Percentiles rank a stretch among this genome's conserved stretches.
Evolutionary conservation across 2,797 vertebrate species (phyloP).

Genomic region (Spondyliosoma cantharus): DNA sequence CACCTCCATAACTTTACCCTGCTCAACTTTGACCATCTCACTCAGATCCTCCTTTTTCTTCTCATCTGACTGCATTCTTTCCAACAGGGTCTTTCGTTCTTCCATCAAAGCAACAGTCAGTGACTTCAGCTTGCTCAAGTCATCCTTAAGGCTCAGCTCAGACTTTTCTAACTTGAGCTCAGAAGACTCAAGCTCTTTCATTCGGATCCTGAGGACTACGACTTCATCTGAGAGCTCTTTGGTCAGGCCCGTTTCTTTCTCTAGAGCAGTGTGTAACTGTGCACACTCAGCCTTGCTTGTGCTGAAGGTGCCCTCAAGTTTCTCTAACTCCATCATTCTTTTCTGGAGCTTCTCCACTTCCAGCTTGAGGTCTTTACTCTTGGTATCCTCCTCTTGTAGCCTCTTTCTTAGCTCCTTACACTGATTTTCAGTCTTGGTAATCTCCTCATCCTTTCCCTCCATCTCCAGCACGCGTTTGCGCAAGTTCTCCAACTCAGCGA

Average conservation of each 20-base stretch:
- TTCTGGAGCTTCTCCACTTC: constrained; percentile 95
- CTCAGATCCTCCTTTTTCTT: constrained; percentile 91
- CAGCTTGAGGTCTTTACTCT: constrained; percentile 89
- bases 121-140: constrained; percentile 96
- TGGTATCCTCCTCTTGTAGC: constrained; percentile 91
- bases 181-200: constrained; percentile 94
- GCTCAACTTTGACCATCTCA: constrained; percentile 91
- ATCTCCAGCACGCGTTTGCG: constrained; percentile 94
- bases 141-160: constrained; percentile 94
- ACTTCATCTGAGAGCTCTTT: constrained; percentile 94
- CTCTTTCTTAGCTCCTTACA: constrained; percentile 92
- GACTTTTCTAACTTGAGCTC: constrained; percentile 94
- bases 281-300: constrained; percentile 90
- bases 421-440: constrained; percentile 93
- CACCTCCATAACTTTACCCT: constrained; percentile 96
- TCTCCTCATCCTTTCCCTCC: constrained; percentile 98
- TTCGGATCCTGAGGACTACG: constrained; percentile 89
- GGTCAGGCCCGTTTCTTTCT: constrained; percentile 91
- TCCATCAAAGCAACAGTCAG: constrained; percentile 94
- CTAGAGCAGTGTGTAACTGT: constrained; percentile 89
- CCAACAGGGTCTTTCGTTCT: constrained; percentile 93
- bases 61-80: constrained; percentile 93
- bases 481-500: constrained; percentile 94
- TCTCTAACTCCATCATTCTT: constrained; percentile 94
- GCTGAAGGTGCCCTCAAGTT: constrained; percentile 90